Percentiles rank a stretch among this genome's conserved stretches.
Conservation (phyloP, 2,888 invertebrate genomes). For the Amphipoea oculea region DNA sequence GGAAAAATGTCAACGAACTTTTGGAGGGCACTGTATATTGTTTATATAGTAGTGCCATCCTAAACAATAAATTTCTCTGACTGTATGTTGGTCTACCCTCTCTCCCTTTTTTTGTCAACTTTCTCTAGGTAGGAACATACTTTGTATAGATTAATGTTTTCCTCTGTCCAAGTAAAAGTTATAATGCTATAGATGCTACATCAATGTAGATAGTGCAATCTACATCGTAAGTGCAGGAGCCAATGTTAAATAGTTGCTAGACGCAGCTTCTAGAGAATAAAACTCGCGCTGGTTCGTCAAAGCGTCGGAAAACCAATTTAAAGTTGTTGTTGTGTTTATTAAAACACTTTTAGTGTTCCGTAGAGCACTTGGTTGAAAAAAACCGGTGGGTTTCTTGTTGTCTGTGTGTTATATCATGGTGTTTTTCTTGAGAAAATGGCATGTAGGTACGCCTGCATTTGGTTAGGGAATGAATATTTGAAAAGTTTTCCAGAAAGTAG, state of each 20-base stretch:
- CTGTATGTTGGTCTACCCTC: background rate
- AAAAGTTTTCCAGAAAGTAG: background rate
- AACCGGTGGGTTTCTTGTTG: background rate
- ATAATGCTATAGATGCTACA: conserved; percentile 7
- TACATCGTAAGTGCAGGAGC: conserved; percentile 38
- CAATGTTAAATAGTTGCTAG: conserved; percentile 51
- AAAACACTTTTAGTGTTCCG: conserved; percentile 59
- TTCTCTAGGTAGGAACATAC: too few species aligned
- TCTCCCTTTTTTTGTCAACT: too few species aligned
- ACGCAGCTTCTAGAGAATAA: conserved; percentile 44
- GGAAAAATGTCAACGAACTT: too few species aligned
- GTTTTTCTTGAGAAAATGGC: background rate
- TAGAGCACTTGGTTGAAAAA: conserved; percentile 6
- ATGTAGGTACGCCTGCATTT: background rate
- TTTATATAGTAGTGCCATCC: too few species aligned
- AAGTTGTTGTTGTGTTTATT: conserved; percentile 60
- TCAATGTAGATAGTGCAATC: conserved; percentile 34
- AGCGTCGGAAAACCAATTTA: conserved; percentile 63
- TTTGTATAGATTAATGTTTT: background rate
- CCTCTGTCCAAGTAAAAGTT: conserved; percentile 18
- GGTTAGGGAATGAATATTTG: too few species aligned
- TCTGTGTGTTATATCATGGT: background rate
- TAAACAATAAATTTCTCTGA: background rate
- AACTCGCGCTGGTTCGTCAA: conserved; percentile 56
- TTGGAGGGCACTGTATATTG: too few species aligned